Base-by-base conservation (phyloP, 2,113 vertebrate genomes). In the Reinhardtius hippoglossoides region DNA sequence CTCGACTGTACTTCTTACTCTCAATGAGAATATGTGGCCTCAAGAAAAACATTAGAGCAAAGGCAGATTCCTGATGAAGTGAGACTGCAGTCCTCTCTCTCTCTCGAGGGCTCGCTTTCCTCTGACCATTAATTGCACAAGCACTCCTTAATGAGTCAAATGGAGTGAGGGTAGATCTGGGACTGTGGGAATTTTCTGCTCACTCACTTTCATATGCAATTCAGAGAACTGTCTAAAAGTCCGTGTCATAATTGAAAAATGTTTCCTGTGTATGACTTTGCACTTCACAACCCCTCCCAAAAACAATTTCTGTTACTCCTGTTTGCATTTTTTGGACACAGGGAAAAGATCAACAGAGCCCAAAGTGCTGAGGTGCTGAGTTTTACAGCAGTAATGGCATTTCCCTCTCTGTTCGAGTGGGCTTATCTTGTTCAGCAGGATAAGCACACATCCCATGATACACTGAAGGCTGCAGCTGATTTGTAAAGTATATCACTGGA, bases 341-440 rank as follows among this genome's bases (percentile, higher is more conserved):
- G 31, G 69, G 73, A 87, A 76, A 87, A 78, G 66, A 65, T 58
- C 65, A 70, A 78, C 52, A 68, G 55, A 68, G 10, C 40, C 74
- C 24, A 79, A 87, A 86, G 62, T 77, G 88, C 74, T 73, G 76
- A 81, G 58, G 46, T 71, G 40, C 15, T 2, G 23, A 54, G n/a
- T 82, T 85, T 73, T 40, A n/a, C 48, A 46, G 50, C 2, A 63
- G 26, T 46, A 21, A 27, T 75, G 5, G n/a, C 26, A 50, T 31
- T 63, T 46, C 42, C 59, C 23, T 75, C 55, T 50, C 42, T 48
- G 40, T 68, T 71, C 62, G 14, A 62, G 69, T 44, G 23, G 15
- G 37, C 71, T 87, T 78, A 85, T 87, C 81, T 56, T 56, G 62
- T 50, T 40, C 50, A 71, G 31, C 48, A 63, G 67, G 50, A 61